phyloP scores from a whole-genome alignment of 1,140 invertebrate species.

The Archegozetes longisetosus region DNA sequence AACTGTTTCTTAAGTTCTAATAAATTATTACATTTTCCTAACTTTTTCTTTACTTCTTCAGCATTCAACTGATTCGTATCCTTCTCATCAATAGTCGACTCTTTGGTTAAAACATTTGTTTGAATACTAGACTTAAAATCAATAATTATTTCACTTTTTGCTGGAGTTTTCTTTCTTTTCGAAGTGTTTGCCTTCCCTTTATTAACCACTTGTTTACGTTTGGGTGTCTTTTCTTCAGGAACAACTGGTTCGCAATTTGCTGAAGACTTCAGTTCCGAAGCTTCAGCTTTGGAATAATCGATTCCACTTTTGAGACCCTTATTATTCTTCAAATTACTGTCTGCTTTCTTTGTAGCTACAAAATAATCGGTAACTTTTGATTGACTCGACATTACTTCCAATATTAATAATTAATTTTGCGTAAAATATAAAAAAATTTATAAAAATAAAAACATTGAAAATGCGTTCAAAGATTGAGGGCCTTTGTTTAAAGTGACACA shows the following conservation, averaged over 20 bases:
- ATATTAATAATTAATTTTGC: background rate
- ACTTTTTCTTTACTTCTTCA: slow-evolving; percentile 1
- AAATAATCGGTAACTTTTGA: background rate
- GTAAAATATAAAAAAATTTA: too few relatives aligned
- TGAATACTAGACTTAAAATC: background rate
- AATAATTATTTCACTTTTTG: background rate
- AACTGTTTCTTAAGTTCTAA: background rate
- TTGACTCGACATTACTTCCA: background rate
- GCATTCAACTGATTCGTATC: background rate
- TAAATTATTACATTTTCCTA: slow-evolving; percentile 4
- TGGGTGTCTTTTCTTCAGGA: background rate
- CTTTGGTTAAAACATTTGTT: background rate
- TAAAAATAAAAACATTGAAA: too few relatives aligned
- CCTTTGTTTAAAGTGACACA: too few relatives aligned
- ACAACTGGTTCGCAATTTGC: too few relatives aligned
- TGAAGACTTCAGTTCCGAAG: too few relatives aligned
- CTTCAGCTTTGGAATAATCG: background rate
- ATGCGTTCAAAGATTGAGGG: too few relatives aligned
- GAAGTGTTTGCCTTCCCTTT: background rate
- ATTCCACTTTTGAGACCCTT: background rate
- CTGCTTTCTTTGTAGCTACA: background rate
- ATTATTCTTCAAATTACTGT: background rate
- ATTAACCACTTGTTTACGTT: background rate
- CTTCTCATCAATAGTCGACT: background rate
- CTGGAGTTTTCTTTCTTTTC: too few relatives aligned